Base-by-base conservation (phyloP, 2,113 vertebrate species). In the Prunella fulvescens region DNA sequence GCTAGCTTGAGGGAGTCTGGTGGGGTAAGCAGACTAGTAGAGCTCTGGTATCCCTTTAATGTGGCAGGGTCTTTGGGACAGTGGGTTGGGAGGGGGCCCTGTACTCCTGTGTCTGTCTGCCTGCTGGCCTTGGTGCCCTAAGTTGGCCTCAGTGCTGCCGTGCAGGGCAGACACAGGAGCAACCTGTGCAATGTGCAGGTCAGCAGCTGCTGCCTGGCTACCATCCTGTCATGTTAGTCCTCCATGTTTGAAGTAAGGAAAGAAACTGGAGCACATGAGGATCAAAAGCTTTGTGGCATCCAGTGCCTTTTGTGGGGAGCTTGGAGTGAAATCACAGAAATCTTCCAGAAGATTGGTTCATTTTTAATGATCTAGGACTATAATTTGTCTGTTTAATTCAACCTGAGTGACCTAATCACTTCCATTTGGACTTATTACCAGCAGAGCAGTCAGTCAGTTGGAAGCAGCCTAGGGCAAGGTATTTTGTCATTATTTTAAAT, bases 301-400 rank as follows among this genome's bases (percentile, higher is more conserved):
- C 28, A 40, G 88, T 71, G 74, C 89, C 57, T 96, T 93, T 72
- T 2, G 0, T 35, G 71, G 88, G 57, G 45, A 53, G 20, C 64
- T 64, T 39, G 53, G 50, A 22, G 14, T 4, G 0, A 70, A 80
- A 67, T 24, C 84, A 61, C 76, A 86, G 96, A 95, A 48, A 47
- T 80, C 20, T n/a, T 93, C 88, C 93, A 94, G 90, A 74, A 86
- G 81, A 82, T 17, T 51, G 72, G 45, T 82, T 97, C 72, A 31
- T 96, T 98, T 93, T 97, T 95, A 96, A 97, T 70, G 58, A 85
- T 45, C 90, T 5, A 57, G 77, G 95, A 94, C 90, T 93, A n/a
- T 45, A 86, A 93, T 97, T 97, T 56, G 54, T 95, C 95, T 96
- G 93, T 96, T 98, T 97, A 97, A 97, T 97, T 98, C 96, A 96